These are phyloP conservation scores for Camponotus vicinus DNA, from an alignment of 1,140 invertebrate genomes.

Conservation along the genomic window DNA sequence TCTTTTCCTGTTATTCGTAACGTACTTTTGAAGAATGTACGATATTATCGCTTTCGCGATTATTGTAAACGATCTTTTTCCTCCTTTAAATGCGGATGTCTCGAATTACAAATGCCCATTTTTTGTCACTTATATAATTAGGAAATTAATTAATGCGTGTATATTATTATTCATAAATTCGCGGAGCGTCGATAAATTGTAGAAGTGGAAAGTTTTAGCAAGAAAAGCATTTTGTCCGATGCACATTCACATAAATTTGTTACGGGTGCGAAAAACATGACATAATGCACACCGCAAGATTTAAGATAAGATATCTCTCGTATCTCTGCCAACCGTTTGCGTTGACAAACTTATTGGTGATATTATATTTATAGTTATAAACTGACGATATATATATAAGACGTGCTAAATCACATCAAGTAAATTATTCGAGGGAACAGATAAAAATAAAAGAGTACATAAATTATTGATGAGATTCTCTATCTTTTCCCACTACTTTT, in stretches of 20 bases:
- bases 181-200: background rate
- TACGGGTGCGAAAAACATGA: background rate
- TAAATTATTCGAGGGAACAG: background rate
- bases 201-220: background rate
- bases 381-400: too few relatives aligned
- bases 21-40: background rate
- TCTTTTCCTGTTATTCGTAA: background rate
- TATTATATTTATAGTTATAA: constrained; percentile 36
- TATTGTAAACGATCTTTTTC: background rate
- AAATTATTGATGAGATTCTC: constrained; percentile 36
- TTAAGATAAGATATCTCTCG: background rate
- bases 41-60: background rate
- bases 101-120: background rate
- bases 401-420: background rate
- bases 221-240: background rate
- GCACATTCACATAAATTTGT: constrained; percentile 22
- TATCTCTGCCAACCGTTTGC: background rate
- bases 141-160: background rate
- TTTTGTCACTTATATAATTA: background rate
- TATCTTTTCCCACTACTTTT: background rate
- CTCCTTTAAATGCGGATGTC: background rate
- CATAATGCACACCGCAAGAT: background rate
- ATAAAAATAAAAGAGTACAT: constrained; percentile 8
- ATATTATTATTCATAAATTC: background rate
- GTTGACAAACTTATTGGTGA: constrained; percentile 17